Conservation (phyloP, 1,140 invertebrate species). For the Apolygus lucorum region DNA sequence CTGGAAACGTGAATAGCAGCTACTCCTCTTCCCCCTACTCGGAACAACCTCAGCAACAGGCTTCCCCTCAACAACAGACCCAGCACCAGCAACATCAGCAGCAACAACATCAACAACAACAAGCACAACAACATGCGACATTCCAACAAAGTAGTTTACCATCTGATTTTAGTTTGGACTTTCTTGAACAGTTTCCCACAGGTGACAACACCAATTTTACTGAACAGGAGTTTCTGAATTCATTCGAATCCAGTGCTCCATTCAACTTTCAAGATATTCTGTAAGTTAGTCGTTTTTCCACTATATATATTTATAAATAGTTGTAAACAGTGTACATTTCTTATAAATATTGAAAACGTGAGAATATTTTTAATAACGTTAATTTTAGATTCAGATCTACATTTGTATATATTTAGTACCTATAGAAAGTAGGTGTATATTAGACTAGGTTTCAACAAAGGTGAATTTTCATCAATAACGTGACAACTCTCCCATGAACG, state of each 20-base stretch:
- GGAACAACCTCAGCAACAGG: conserved; percentile 27
- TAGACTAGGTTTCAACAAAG: no score
- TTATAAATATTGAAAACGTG: no score
- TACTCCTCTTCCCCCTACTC: conserved; percentile 12
- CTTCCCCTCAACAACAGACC: conserved; percentile 35
- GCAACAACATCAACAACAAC: conserved; percentile 32
- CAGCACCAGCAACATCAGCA: conserved; percentile 39
- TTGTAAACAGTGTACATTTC: no score
- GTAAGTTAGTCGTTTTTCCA: no score
- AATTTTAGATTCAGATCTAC: no score
- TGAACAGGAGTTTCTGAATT: conserved; percentile 67
- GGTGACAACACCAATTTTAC: conserved; percentile 21
- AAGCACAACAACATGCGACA: conserved; percentile 32
- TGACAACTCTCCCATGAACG: no score
- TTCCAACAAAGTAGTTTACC: conserved; percentile 39
- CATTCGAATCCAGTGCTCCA: conserved; percentile 45
- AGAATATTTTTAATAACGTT: no score
- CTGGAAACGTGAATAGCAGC: conserved; percentile 25
- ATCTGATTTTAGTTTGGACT: conserved; percentile 66
- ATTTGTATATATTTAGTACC: no score
- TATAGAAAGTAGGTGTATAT: no score
- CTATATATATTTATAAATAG: no score
- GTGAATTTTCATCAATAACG: no score
- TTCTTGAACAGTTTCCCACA: conserved; percentile 52
- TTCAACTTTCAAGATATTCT: conserved; percentile 47